A percentile compares a stretch with the other conserved stretches of the same genome.
Conservation (phyloP, 2,888 invertebrate species). For the Drosophila phalerata region DNA sequence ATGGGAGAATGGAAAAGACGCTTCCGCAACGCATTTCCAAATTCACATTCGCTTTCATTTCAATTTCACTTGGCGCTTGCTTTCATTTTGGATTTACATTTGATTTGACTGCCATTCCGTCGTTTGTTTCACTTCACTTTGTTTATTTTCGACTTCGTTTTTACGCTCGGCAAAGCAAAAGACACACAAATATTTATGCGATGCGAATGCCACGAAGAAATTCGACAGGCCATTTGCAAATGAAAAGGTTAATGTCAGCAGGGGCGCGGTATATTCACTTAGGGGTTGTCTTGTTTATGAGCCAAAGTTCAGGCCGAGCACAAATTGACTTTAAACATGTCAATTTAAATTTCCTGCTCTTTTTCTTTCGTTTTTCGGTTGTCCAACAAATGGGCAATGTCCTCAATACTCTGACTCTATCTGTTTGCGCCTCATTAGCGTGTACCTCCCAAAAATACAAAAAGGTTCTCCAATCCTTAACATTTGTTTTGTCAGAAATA, state of each 20-base stretch:
- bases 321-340: slow-evolving; percentile 79
- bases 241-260: slow-evolving; percentile 76
- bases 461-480: slow-evolving; percentile 43
- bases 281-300: slow-evolving; percentile 62
- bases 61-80: slow-evolving; percentile 75
- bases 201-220: slow-evolving; percentile 53
- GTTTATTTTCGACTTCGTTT: slow-evolving; percentile 59
- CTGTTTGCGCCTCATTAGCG: slow-evolving; percentile 68
- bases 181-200: slow-evolving; percentile 81
- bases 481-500: slow-evolving; percentile 50
- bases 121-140: slow-evolving; percentile 30
- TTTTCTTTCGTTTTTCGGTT: neutral
- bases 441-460: slow-evolving; percentile 19
- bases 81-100: slow-evolving; percentile 81
- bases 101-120: slow-evolving; percentile 65
- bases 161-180: slow-evolving; percentile 75
- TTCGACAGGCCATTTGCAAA: slow-evolving; percentile 80
- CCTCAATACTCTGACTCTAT: slow-evolving; percentile 26
- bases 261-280: slow-evolving; percentile 3
- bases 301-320: slow-evolving; percentile 56
- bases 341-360: slow-evolving; percentile 63
- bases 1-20: slow-evolving; percentile 52
- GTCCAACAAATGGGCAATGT: slow-evolving; percentile 14
- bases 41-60: slow-evolving; percentile 69
- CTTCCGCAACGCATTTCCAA: slow-evolving; percentile 38